Evolutionary conservation across 2,888 invertebrate genomes (phyloP).

Genomic region (Theodoxus fluviatilis): DNA sequence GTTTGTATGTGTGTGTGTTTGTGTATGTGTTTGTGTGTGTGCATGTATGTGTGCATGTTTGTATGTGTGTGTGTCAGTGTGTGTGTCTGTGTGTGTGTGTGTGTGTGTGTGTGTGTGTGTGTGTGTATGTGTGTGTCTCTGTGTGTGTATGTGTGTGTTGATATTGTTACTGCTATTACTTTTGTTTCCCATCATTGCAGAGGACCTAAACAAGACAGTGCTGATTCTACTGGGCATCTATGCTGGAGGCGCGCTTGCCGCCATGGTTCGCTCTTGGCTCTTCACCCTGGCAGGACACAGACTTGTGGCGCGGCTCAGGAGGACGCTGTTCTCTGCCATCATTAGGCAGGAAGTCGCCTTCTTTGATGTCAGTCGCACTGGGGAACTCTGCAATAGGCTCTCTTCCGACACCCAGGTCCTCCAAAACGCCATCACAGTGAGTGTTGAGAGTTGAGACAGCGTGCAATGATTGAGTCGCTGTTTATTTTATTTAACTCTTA

Average conservation of each 20-base stretch:
- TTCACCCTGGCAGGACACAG: constrained; percentile 62
- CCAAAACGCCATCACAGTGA: constrained; percentile 63
- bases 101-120: constrained; percentile 18
- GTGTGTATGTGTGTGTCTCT: constrained; percentile 5
- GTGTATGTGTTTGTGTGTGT: neutral
- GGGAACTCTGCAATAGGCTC: constrained; percentile 62
- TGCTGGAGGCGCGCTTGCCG: constrained; percentile 48
- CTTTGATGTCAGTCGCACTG: constrained; percentile 62
- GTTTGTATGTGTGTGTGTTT: neutral
- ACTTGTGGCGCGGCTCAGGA: constrained; percentile 60
- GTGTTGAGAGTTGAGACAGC: too few species aligned
- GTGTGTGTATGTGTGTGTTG: constrained; percentile 1
- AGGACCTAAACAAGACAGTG: constrained; percentile 53
- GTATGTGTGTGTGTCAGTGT: constrained; percentile 11
- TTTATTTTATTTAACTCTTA: too few species aligned
- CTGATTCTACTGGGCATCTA: constrained; percentile 56
- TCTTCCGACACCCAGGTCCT: constrained; percentile 63
- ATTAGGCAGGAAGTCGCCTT: constrained; percentile 61
- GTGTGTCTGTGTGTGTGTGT: constrained; percentile 16
- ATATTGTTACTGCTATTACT: too few species aligned
- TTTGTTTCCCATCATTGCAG: too few species aligned
- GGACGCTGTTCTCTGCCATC: constrained; percentile 50
- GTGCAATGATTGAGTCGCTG: neutral
- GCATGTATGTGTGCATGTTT: constrained; percentile 3
- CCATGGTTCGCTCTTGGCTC: constrained; percentile 55